Evolutionary conservation across 2,888 invertebrate species (phyloP).

Genomic region (Aphidoletes aphidimyza): DNA sequence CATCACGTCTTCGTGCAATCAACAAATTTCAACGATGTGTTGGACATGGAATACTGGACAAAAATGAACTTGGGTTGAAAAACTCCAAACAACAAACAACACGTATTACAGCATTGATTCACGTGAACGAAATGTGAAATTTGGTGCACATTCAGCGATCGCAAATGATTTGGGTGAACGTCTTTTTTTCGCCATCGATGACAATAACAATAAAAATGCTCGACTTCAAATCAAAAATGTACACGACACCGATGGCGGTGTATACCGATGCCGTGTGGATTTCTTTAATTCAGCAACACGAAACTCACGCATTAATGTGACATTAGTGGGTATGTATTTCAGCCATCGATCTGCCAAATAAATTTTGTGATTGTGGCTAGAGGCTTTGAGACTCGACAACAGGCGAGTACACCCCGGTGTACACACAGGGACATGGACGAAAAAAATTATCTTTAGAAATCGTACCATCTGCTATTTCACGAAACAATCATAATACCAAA

Average conservation of each 20-base stretch:
- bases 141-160: constrained; percentile 79
- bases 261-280: constrained; percentile 89
- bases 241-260: constrained; percentile 79
- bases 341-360: no score
- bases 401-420: no score
- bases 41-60: neutral
- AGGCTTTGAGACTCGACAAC: no score
- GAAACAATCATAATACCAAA: no score
- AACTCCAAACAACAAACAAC: neutral
- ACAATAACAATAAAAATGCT: constrained; percentile 75
- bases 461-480: no score
- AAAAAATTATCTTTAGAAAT: no score
- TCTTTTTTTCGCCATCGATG: constrained; percentile 78
- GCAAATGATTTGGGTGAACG: constrained; percentile 81
- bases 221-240: constrained; percentile 80
- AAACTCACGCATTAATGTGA: constrained; percentile 86
- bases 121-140: constrained; percentile 61
- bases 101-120: constrained; percentile 79
- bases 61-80: no score
- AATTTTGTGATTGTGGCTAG: no score
- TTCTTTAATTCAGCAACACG: constrained; percentile 89
- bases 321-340: constrained; percentile 82
- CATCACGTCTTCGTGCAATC: neutral
- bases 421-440: no score
- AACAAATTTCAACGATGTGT: neutral